These are phyloP conservation scores for Microcebus jonahi DNA, from an alignment of 2,113 vertebrate genomes.

Conservation along the genomic window DNA sequence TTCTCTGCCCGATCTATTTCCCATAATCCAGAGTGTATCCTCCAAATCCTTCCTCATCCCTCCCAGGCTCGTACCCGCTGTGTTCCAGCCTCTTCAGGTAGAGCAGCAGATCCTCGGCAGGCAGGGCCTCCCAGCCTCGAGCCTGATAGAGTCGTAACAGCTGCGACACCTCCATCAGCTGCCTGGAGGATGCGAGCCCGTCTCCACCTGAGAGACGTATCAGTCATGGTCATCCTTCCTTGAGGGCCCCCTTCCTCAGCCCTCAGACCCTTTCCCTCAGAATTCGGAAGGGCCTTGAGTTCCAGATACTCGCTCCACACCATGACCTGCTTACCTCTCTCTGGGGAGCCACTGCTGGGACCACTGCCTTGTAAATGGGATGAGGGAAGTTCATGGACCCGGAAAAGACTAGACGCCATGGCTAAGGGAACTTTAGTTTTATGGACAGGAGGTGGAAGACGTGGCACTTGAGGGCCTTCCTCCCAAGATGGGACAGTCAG, in stretches of 20 bases:
- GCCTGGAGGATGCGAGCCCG: neutral
- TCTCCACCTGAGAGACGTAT: slow-evolving; percentile 50
- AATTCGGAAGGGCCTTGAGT: neutral
- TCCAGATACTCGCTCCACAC: neutral
- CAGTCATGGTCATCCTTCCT: neutral
- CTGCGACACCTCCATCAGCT: slow-evolving; percentile 77
- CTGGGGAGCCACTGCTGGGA: slow-evolving; percentile 53
- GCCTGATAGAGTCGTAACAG: slow-evolving; percentile 72
- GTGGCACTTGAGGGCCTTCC: slow-evolving; percentile 59
- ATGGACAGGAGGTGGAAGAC: slow-evolving; percentile 76
- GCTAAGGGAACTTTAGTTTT: slow-evolving; percentile 79
- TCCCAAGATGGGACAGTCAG: slow-evolving; percentile 59
- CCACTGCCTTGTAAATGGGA: slow-evolving; percentile 59
- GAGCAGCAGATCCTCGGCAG: slow-evolving; percentile 68
- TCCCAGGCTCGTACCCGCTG: slow-evolving; percentile 56
- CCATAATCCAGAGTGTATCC: neutral
- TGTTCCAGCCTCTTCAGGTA: slow-evolving; percentile 74
- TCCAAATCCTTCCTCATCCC: neutral
- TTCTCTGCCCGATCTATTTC: neutral
- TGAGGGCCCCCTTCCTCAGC: neutral
- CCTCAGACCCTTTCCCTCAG: neutral
- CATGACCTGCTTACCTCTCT: slow-evolving; percentile 61
- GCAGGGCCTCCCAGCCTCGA: slow-evolving; percentile 54
- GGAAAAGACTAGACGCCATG: slow-evolving; percentile 63
- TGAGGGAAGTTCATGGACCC: slow-evolving; percentile 1